Evolutionary conservation across 2,888 invertebrate genomes (phyloP).

Genomic region (Xylota segnis): DNA sequence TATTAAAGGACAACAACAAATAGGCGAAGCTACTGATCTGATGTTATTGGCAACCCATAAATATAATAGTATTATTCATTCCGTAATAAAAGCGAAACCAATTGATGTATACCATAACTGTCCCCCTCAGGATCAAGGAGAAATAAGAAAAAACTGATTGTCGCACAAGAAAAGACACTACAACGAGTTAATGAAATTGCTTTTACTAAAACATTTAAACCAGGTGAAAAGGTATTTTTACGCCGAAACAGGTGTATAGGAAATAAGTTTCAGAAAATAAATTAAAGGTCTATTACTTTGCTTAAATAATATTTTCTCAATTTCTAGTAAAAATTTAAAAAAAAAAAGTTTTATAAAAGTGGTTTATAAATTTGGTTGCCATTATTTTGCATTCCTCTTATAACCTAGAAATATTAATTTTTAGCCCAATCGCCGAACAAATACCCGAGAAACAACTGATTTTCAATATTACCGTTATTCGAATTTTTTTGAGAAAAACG

Average conservation of each 20-base stretch:
- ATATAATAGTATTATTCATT: constrained; percentile 52
- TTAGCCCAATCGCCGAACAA: too few relatives aligned
- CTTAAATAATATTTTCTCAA: too few relatives aligned
- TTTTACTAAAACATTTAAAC: neutral
- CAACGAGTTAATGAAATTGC: neutral
- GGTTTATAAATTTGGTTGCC: too few relatives aligned
- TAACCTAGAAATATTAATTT: too few relatives aligned
- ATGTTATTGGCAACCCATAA: too few relatives aligned
- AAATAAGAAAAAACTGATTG: constrained; percentile 1
- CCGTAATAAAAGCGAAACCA: constrained; percentile 37
- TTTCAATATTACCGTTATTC: too few relatives aligned
- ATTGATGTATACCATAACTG: constrained; percentile 14
- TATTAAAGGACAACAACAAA: constrained; percentile 53
- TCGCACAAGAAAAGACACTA: neutral
- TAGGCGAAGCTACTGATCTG: constrained; percentile 58
- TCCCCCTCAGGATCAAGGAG: neutral
- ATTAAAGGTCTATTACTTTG: too few relatives aligned
- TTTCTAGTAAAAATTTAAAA: too few relatives aligned
- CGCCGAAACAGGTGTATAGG: neutral
- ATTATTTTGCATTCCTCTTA: too few relatives aligned
- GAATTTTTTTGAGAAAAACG: too few relatives aligned
- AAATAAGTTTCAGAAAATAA: neutral
- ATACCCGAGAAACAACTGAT: too few relatives aligned
- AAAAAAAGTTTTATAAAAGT: constrained; percentile 20
- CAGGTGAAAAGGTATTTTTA: neutral